Percentiles rank a stretch among this genome's conserved stretches.
Evolutionary conservation across 2,113 vertebrate genomes (phyloP).

Genomic region (Ciconia boyciana): DNA sequence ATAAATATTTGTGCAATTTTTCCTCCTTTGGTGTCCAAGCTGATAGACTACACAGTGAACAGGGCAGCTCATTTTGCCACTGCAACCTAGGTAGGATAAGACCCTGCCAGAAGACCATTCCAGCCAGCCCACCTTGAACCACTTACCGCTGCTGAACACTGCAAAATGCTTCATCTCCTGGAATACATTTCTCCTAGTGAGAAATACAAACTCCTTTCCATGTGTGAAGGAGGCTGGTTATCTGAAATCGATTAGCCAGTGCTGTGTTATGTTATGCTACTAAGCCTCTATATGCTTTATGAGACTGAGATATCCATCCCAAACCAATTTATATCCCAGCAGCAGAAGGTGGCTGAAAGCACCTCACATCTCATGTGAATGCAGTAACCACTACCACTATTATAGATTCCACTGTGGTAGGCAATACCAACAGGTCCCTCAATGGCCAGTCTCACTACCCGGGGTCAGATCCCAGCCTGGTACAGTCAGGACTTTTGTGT

Average conservation of each 20-base stretch:
- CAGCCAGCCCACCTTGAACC: background rate
- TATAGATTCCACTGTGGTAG: background rate
- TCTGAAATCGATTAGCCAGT: background rate
- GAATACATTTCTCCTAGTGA: background rate
- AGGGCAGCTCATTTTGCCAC: background rate
- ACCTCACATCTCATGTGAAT: background rate
- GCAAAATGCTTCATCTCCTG: background rate
- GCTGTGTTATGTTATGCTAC: background rate
- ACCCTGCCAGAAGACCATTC: background rate
- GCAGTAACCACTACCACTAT: background rate
- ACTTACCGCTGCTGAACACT: background rate
- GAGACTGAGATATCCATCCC: background rate
- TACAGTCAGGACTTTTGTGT: background rate
- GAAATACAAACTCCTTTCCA: background rate
- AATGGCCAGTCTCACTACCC: rapidly evolving
- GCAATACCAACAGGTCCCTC: background rate
- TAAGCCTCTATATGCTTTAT: background rate
- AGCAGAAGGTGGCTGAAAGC: background rate
- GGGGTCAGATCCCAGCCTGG: background rate
- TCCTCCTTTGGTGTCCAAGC: background rate
- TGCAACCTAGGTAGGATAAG: rapidly evolving
- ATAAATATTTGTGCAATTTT: background rate
- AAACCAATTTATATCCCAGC: background rate
- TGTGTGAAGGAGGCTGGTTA: background rate
- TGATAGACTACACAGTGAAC: background rate